Conservation (phyloP, 1,140 invertebrate species). For the Gryon sp. region DNA sequence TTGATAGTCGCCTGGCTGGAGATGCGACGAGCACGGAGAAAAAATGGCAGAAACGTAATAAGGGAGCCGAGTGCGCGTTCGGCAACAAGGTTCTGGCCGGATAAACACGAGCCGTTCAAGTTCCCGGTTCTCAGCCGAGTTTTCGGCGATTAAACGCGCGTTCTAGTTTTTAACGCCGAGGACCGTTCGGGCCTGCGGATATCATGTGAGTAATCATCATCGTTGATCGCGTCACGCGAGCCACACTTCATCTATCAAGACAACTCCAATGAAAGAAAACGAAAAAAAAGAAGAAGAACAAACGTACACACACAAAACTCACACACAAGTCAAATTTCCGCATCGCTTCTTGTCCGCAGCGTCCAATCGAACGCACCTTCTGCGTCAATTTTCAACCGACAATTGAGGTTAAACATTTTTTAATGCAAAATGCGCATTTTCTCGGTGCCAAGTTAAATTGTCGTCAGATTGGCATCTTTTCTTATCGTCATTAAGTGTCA, state of each 20-base stretch:
- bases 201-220: neutral
- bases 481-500: too few species aligned
- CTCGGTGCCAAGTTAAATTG: too few species aligned
- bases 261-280: too few species aligned
- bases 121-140: neutral
- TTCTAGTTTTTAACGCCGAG: neutral
- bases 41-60: conserved; percentile 3
- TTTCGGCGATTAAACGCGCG: neutral
- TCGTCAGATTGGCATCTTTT: too few species aligned
- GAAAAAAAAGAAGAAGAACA: too few species aligned
- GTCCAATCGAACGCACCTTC: too few species aligned
- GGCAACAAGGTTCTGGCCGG: neutral
- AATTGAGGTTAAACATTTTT: too few species aligned
- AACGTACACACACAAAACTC: too few species aligned
- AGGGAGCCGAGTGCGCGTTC: neutral
- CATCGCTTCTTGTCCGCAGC: too few species aligned
- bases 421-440: too few species aligned
- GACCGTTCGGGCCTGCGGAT: neutral
- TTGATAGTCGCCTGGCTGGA: neutral
- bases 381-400: too few species aligned
- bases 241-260: neutral
- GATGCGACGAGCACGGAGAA: neutral
- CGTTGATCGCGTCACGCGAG: neutral
- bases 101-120: neutral
- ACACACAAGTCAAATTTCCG: too few species aligned